Conservation (phyloP, 1,140 invertebrate species). For the Cotesia glomerata region DNA sequence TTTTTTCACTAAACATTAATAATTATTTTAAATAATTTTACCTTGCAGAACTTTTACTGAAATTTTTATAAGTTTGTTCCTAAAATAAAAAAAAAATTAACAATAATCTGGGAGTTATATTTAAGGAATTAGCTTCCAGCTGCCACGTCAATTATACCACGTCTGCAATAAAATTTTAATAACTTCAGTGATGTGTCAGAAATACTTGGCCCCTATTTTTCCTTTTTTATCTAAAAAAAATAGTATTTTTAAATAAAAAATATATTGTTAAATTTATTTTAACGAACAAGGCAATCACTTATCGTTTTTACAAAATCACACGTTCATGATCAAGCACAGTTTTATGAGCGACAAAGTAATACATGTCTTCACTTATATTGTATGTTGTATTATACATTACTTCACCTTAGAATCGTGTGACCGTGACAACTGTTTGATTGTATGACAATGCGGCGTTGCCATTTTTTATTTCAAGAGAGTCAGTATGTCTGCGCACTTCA, state of each 20-base stretch:
- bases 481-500: background rate
- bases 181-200: background rate
- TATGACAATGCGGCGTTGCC: constrained; percentile 2
- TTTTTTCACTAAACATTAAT: too few relatives aligned
- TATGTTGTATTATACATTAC: too few relatives aligned
- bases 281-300: too few relatives aligned
- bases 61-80: background rate
- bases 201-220: background rate
- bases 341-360: background rate
- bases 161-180: background rate
- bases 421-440: background rate
- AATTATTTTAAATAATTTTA: too few relatives aligned
- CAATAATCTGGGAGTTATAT: background rate
- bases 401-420: background rate
- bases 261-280: too few relatives aligned
- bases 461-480: background rate
- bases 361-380: background rate
- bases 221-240: background rate
- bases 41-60: too few relatives aligned
- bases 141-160: background rate
- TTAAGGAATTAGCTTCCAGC: background rate
- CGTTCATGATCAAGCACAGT: background rate
- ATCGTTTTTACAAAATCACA: background rate
- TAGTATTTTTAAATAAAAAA: background rate
- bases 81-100: background rate